phyloP scores from a whole-genome alignment of 2,113 vertebrate genomes.

The Chaetura pelagica region DNA sequence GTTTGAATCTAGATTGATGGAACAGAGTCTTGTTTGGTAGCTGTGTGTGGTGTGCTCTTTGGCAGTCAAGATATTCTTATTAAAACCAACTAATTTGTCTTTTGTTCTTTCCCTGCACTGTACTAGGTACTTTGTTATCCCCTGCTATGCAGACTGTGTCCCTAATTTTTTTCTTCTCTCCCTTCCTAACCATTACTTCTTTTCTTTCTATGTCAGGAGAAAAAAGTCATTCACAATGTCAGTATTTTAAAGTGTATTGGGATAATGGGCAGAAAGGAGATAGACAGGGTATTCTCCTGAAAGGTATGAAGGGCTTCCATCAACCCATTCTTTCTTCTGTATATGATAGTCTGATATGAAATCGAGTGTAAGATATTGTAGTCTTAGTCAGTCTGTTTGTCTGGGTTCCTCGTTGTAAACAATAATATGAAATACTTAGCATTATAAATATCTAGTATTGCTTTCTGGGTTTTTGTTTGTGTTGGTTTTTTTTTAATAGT shows the following conservation, averaged over 20 bases:
- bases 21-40: neutral
- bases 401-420: neutral
- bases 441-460: neutral
- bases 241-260: slow-evolving; percentile 70
- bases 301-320: slow-evolving; percentile 67
- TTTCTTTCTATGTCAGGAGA: slow-evolving; percentile 71
- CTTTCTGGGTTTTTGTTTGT: neutral
- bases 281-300: slow-evolving; percentile 70
- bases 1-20: neutral
- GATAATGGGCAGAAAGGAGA: slow-evolving; percentile 71
- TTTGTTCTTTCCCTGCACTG: slow-evolving; percentile 30
- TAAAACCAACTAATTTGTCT: slow-evolving; percentile 11
- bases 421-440: neutral
- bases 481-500: neutral
- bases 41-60: neutral
- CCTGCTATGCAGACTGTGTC: slow-evolving; percentile 45
- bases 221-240: slow-evolving; percentile 69
- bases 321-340: slow-evolving; percentile 53
- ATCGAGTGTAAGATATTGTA: neutral
- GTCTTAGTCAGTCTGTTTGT: neutral
- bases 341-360: slow-evolving; percentile 48
- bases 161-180: slow-evolving; percentile 53
- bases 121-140: slow-evolving; percentile 14
- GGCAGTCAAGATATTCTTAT: neutral
- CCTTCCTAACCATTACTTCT: slow-evolving; percentile 64